Base-by-base conservation (phyloP, 2,113 vertebrate genomes). In the Machaerirhynchus nigripectus region DNA sequence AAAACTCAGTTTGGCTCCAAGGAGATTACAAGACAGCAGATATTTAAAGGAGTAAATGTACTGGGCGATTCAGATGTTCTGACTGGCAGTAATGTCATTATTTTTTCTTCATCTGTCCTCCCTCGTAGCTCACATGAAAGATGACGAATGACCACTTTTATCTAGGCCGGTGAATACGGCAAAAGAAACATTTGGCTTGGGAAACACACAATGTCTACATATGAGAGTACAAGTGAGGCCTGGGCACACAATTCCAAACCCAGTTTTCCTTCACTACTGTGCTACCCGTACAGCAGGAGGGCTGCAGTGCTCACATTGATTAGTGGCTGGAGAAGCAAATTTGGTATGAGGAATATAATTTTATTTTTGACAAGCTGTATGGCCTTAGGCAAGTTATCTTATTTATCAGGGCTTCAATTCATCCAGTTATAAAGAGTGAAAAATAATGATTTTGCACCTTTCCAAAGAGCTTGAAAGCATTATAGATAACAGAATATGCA, bases 91-190 rank as follows among this genome's bases (percentile, higher is more conserved):
- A 56, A 52, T 77, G 69, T 59, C 67, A 87, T 83, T 85, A 70
- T 84, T 93, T 93, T 95, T 80, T 85, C 57, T 85, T 94, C 31
- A 73, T 91, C 76, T 92, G 55, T 73, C 67, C 85, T 95, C 82
- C 69, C 57, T 89, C 10, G 0, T 85, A 91, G 59, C 70, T 94
- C 70, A 52, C 46, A 42, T 74, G 78, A 65, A 88, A 83, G 79
- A 59, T 5, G 0, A 35, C 0, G 0, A 84, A 83, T 59, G 70
- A 63, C 74, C 39, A 33, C 39, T 89, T 86, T 79, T 52, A 52
- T 60, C 39, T 55, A 44, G 59, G 59, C 30, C 94, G 70, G 50
- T 61, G 50, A 87, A 60, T 52, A 30, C 63, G 67, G 44, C 11
- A 80, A 63, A 88, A 75, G 31, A 77, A 78, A 59, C 17, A 63